A percentile compares a stretch with the other conserved stretches of the same genome.
Conservation (phyloP, 2,888 invertebrate species). For the Lumbricus terrestris region DNA sequence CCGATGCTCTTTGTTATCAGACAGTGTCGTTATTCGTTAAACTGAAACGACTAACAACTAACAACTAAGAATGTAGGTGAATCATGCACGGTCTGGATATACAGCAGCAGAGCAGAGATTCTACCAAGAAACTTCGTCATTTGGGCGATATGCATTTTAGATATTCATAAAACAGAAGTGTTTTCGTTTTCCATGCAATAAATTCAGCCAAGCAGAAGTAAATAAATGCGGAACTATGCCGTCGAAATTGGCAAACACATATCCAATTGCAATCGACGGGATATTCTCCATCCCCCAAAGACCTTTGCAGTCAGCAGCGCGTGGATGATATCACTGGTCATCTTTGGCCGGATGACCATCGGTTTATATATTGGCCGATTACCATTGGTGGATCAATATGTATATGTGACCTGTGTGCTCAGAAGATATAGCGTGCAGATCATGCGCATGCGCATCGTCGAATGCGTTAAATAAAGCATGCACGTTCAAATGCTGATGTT, state of each 20-base stretch:
- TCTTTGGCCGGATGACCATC: not conserved
- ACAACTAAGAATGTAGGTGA: too few relatives aligned
- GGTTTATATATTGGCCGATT: not conserved
- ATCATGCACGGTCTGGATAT: too few relatives aligned
- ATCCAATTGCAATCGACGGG: not conserved
- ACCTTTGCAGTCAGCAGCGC: not conserved
- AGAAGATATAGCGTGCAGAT: not conserved
- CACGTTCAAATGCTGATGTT: not conserved
- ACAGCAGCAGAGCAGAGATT: not conserved
- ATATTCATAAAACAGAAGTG: not conserved
- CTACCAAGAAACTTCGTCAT: not conserved
- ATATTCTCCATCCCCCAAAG: not conserved
- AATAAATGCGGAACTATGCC: not conserved
- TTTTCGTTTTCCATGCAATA: not conserved
- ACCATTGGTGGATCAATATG: not conserved
- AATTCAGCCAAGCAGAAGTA: not conserved
- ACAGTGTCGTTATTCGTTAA: too few relatives aligned
- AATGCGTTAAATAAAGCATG: not conserved
- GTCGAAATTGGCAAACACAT: not conserved
- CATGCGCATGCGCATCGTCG: slow-evolving; percentile 3
- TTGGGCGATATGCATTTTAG: not conserved
- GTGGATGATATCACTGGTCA: not conserved
- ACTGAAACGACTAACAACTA: too few relatives aligned
- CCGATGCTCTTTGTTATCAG: too few relatives aligned
- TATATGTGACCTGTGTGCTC: not conserved